Base-by-base conservation (phyloP, 2,797 vertebrate species). In the Oceanodroma leucorhoa region DNA sequence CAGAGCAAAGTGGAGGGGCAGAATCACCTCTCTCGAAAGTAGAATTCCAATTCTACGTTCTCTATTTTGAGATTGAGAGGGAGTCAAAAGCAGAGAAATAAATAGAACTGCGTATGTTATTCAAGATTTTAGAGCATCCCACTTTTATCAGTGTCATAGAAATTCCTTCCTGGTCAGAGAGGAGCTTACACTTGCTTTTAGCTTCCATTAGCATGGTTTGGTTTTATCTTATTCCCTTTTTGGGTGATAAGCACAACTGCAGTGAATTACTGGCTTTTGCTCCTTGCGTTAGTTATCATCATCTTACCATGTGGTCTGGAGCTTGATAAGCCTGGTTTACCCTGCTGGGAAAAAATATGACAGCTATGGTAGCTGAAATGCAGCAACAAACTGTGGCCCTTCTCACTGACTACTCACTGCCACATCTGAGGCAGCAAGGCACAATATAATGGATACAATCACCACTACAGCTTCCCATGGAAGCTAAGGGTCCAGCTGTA, bases 71-170 rank as follows among this genome's bases (percentile, higher is more conserved):
- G 50, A 69, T 11, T 46, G 26, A 66, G 6, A 66, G 3, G 34
- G 48, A 65, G 5, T 61, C 17, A 88, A 9, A 79, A 64, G 3
- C 12, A 83, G 14, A 32, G 17, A 67, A 83, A 89, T 34, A 71
- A 79, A 71, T 10, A 72, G 9, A 83, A 76, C 14, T 21, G 9
- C 0, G 0, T 15, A 19, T 19, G 21, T 36, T 79, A 58, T 19
- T 69, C 19, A 53, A 27, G 19, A 40, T 80, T 79, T 60, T 53
- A 69, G 41, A 83, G n/a, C 55, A 69, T n/a, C 30, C 13, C 4
- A n/a, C 29, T 67, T 71, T 76, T 50, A 43, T 24, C 23, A n/a
- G 7, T 62, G 32, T 50, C 14, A 34, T 10, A 12, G 13, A 77
- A 24, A 46, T 67, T 84, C 57, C 14, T 41, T 55, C 21, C 36